Base-by-base conservation (phyloP, 2,797 vertebrate species). In the Chromis chromis region DNA sequence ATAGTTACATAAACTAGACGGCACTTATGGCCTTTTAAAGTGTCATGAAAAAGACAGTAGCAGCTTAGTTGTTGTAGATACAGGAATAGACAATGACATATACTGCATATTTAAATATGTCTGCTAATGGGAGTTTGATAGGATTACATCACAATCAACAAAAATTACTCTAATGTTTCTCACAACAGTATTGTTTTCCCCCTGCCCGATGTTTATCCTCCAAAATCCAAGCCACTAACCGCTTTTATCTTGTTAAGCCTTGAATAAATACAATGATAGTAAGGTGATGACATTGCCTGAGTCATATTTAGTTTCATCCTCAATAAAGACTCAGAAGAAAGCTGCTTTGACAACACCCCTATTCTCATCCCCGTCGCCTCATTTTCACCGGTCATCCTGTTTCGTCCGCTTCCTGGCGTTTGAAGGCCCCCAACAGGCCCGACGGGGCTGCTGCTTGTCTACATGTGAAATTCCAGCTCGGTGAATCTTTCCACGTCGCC, bases 381-480 rank as follows among this genome's bases (percentile, higher is more conserved):
- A 28, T 74, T 85, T 80, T 64, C 33, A 44, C 25, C 17, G 44
- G 50, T 75, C 74, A 65, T 55, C 46, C 70, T 36, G 53, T 33
- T 25, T 46, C 2, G 16, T 67, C 25, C 55, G 27, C 58, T 65
- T 76, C 78, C 70, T 70, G 60, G 46, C 53, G 63, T 62, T 78
- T 6, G 53, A 84, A 68, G 62, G 68, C 65, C 76, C 55, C 49
- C 39, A 27, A 55, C 76, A 60, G 83, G 76, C 78, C 82, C 49
- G 58, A 88, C 68, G 66, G 39, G 76, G 78, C 84, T 46, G 82
- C 70, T 46, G 89, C 76, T 78, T 66, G 81, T 69, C 73, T 61
- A 48, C 81, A 86, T 85, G 83, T 78, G 78, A 88, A 88, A 89
- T 88, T 92, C 73, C 88, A 88, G 76, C 73, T 87, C 67, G 39